Base-by-base conservation (phyloP, 2,113 vertebrate genomes). In the Cephalopterus ornatus region DNA sequence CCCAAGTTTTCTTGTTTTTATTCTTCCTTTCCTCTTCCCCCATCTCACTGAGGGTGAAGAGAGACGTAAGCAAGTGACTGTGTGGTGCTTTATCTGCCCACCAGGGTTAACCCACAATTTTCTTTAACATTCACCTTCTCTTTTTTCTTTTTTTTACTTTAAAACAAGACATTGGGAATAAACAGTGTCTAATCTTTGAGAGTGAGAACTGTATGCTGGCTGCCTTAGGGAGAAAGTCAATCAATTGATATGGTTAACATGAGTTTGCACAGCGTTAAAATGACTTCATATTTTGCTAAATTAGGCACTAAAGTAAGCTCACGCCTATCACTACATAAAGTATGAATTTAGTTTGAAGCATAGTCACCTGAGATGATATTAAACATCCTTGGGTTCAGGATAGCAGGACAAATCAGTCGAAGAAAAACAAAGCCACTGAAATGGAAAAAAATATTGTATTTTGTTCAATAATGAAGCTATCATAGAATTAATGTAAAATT, bases 311-410 rank as follows among this genome's bases (percentile, higher is more conserved):
- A 85, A 77, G 30, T 59, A 79, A 93, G 49, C 72, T 77, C 27
- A 63, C 42, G 61, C 30, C 50, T 78, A 90, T 53, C 78, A 78
- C 24, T 67, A 62, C 32, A 66, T 59, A 68, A 87, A 79, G 50
- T 46, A 76, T 75, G 30, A 72, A 85, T 92, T 72, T 50, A 30
- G 5, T 62, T 39, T 61, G 49, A 85, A 86, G 47, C 73, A 85
- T 32, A 77, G 97, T 98, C 97, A 99, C 99, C 99, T 96, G 99
- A 98, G 95, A 99, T 99, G 95, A 99, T 99, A 98, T 99, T 99
- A 98, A 99, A 99, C 99, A 99, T 99, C 97, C 99, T 98, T 97
- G 99, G 99, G 96, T 99, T 99, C 96, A 99, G 98, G 95, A 99
- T 99, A 84, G 99, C 99, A 61, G 99, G 99, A 95, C 99, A 99